phyloP scores from a whole-genome alignment of 2,888 invertebrate species.

The Macaria notata region DNA sequence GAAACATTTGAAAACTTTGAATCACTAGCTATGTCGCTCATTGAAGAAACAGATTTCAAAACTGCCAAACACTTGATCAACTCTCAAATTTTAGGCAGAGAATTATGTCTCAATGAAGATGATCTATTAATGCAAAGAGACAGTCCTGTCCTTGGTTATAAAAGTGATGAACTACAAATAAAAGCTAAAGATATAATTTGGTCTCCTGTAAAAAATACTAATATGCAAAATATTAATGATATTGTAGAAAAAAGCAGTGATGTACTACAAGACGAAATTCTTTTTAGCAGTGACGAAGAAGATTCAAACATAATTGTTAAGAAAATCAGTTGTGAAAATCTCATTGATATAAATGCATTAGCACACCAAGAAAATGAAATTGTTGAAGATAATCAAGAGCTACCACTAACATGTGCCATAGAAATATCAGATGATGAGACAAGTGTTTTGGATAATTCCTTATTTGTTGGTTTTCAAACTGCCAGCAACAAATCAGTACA shows the following conservation, averaged over 20 bases:
- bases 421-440: conserved; percentile 54
- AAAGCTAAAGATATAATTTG: conserved; percentile 10
- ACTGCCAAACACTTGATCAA: conserved; percentile 55
- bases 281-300: conserved; percentile 69
- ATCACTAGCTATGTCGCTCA: conserved; percentile 50
- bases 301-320: no score
- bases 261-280: conserved; percentile 57
- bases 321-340: no score
- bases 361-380: not conserved
- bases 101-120: conserved; percentile 45
- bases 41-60: conserved; percentile 48
- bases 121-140: conserved; percentile 28
- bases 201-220: not conserved
- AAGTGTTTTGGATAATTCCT: conserved; percentile 55
- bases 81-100: conserved; percentile 57
- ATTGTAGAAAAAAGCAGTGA: conserved; percentile 24
- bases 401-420: conserved; percentile 64
- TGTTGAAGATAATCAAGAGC: conserved; percentile 41
- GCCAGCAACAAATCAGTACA: conserved; percentile 69
- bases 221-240: conserved; percentile 5
- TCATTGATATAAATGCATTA: not conserved
- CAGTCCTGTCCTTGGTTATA: conserved; percentile 39
- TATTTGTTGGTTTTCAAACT: conserved; percentile 72
- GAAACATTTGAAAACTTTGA: conserved; percentile 69
- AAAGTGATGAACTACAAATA: conserved; percentile 23